Evolutionary conservation across 2,113 vertebrate species (phyloP), one percentile per base, ranked within the genome.

Genomic region (Platysteira castanea): DNA sequence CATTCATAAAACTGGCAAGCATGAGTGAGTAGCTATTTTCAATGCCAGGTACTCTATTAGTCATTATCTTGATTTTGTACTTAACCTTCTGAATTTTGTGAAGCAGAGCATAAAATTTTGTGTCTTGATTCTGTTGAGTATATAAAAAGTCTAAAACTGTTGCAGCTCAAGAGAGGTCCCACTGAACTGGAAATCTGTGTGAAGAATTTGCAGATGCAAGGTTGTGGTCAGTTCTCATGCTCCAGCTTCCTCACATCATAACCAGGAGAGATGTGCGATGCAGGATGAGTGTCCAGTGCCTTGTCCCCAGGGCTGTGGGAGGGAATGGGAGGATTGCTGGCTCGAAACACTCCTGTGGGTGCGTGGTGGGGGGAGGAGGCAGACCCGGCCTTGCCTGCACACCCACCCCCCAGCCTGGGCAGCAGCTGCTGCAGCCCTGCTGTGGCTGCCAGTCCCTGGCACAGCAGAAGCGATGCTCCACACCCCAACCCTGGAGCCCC

Each of bases 281-380:
- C 17, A 41, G 63, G 44, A 35, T 1, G 2, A 21, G 14, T 6
- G 20, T 33, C 60, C 2, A 5, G 4, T 5, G 9, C 9, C 53
- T 50, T 3, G 16, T 47, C 31, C 44, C 11, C 50, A 18, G 26
- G 22, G 23, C 44, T 65, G 24, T 21, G 42, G 52, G 35, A 35
- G 20, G 42, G 20, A 57, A 41, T 21, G 15, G 42, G 20, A 67
- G 42, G 24, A 26, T 21, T 57, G 7, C 10, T 85, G 20, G 8
- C 44, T 67, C 10, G 2, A 50, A 42, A 35, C 13, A 4, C 7
- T 57, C 23, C 13, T 35, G 20, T 30, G 35, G 11, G 6, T 10
- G 24, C 0, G 1, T 47, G 21, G 9, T 7, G 6, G 20, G 10
- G 8, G 13, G 24, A 19, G 14, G 24, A 42, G 30, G 35, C 35